Evolutionary conservation across 2,113 vertebrate genomes (phyloP).

Genomic region (Euleptes europaea): DNA sequence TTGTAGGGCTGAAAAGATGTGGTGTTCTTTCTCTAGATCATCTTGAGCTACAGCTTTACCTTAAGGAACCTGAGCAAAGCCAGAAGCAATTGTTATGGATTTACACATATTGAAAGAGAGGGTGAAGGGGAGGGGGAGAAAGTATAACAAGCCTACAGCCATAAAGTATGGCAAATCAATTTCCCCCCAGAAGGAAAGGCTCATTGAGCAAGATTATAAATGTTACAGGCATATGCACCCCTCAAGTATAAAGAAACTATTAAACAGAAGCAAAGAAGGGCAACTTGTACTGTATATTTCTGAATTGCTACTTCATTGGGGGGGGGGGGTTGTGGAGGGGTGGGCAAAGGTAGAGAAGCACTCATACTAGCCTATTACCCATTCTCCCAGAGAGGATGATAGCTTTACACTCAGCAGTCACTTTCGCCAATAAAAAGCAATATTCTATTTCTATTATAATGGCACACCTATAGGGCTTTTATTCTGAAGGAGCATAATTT

Average conservation of each 20-base stretch:
- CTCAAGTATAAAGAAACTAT: slow-evolving; percentile 28
- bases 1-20: slow-evolving; percentile 19
- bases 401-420: slow-evolving; percentile 44
- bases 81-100: slow-evolving; percentile 12
- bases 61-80: slow-evolving; percentile 1
- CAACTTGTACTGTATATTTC: slow-evolving; percentile 60
- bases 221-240: slow-evolving; percentile 63
- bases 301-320: slow-evolving; percentile 35
- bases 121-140: background rate
- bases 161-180: slow-evolving; percentile 52
- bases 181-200: slow-evolving; percentile 58
- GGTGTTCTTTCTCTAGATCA: background rate
- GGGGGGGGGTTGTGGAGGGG: slow-evolving; percentile 35
- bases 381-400: slow-evolving; percentile 32
- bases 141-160: slow-evolving; percentile 31
- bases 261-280: slow-evolving; percentile 61
- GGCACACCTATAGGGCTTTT: slow-evolving; percentile 55
- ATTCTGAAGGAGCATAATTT: slow-evolving; percentile 46
- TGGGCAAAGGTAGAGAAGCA: slow-evolving; percentile 39
- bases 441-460: slow-evolving; percentile 53
- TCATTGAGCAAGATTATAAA: slow-evolving; percentile 56
- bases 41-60: background rate
- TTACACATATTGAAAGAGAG: slow-evolving; percentile 44
- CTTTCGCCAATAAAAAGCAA: slow-evolving; percentile 56
- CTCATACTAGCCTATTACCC: slow-evolving; percentile 13